Conservation (phyloP, 2,113 vertebrate species). For the Leucoraja erinaceus region DNA sequence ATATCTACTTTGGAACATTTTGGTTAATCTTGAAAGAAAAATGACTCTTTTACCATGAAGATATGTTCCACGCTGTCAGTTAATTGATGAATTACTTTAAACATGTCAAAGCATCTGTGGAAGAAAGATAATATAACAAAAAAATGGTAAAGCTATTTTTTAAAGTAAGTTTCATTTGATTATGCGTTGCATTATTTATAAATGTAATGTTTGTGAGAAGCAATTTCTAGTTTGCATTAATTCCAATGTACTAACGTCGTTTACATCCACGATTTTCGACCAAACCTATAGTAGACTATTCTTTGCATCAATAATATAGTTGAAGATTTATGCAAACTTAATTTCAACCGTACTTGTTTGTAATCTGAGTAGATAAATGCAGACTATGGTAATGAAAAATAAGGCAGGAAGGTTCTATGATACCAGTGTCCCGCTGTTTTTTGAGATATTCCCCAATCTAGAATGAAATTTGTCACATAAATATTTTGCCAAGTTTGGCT, state of each 20-base stretch:
- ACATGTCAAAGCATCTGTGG: conserved; percentile 84
- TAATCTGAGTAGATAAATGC: background rate
- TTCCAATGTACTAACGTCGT: background rate
- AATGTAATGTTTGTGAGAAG: background rate
- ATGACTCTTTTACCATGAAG: conserved; percentile 66
- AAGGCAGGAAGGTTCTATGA: background rate
- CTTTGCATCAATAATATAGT: background rate
- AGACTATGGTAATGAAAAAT: background rate
- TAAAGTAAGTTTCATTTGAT: background rate
- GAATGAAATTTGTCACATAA: background rate
- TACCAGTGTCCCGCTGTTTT: background rate
- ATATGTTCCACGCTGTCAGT: conserved; percentile 82
- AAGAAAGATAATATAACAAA: conserved; percentile 39
- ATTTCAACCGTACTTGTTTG: background rate
- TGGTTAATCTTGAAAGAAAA: background rate
- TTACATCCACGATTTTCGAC: background rate
- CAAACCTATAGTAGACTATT: background rate
- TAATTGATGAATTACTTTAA: conserved; percentile 84
- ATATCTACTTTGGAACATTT: background rate
- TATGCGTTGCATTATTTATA: too few species aligned
- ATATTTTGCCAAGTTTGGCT: background rate
- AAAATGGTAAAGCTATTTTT: background rate
- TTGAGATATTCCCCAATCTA: background rate
- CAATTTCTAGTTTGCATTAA: background rate
- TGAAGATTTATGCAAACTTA: background rate